phyloP scores from a whole-genome alignment of 1,140 invertebrate genomes.

The Pogonognathellus flavescens region DNA sequence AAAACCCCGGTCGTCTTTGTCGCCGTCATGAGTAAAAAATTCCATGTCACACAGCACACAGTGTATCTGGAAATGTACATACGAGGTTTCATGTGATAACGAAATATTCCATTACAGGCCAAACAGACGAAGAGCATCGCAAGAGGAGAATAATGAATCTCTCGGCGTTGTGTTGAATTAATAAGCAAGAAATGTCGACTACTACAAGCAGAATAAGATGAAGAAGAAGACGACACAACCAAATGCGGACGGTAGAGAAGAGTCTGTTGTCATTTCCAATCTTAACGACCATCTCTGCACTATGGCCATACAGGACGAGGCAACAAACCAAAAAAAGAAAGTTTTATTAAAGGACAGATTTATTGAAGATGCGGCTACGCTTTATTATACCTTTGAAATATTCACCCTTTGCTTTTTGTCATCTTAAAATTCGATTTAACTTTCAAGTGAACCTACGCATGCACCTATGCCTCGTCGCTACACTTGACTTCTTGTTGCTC shows the following conservation, averaged over 20 bases:
- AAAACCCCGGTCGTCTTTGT: too few relatives aligned
- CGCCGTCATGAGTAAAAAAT: too few relatives aligned
- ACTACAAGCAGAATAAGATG: not conserved
- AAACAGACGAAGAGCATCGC: too few relatives aligned
- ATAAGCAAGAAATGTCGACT: not conserved
- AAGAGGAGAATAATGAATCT: too few relatives aligned
- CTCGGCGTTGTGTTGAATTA: too few relatives aligned
- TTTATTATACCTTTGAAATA: not conserved
- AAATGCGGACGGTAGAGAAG: not conserved
- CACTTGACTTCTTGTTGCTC: too few relatives aligned
- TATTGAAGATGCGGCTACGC: not conserved
- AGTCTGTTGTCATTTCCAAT: conserved; percentile 29
- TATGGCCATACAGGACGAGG: conserved; percentile 13
- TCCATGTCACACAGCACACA: too few relatives aligned
- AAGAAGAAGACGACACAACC: conserved; percentile 1
- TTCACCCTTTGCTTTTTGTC: conserved; percentile 23
- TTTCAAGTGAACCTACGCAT: not conserved
- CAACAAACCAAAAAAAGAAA: conserved; percentile 16
- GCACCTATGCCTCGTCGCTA: too few relatives aligned
- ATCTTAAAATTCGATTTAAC: not conserved
- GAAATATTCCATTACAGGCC: too few relatives aligned
- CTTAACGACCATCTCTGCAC: conserved; percentile 13
- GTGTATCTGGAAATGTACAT: too few relatives aligned
- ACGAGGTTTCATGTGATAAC: too few relatives aligned
- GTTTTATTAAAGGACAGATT: conserved; percentile 43